These are phyloP conservation scores for Volucella inanis DNA, from an alignment of 2,888 invertebrate genomes.

Conservation along the genomic window DNA sequence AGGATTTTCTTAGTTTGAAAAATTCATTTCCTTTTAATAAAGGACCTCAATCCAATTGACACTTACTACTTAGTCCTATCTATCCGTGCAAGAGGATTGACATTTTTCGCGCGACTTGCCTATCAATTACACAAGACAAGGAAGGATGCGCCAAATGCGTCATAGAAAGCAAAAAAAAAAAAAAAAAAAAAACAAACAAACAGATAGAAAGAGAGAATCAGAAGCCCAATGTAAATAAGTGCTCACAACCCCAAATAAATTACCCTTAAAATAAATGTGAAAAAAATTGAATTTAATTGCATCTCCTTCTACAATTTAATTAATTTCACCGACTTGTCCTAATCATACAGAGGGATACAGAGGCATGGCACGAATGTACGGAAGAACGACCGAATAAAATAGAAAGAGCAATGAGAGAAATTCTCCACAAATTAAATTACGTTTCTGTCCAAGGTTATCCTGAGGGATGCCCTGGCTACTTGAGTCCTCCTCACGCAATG, in stretches of 20 bases:
- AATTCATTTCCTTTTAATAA: constrained; percentile 53
- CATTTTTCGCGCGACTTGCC: constrained; percentile 20
- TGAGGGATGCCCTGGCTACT: constrained; percentile 52
- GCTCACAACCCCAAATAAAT: constrained; percentile 60
- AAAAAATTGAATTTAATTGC: constrained; percentile 73
- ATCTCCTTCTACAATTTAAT: constrained; percentile 70
- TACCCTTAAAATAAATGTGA: constrained; percentile 30
- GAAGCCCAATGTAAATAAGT: not conserved
- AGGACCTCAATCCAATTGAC: constrained; percentile 71
- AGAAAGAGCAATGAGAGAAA: constrained; percentile 45
- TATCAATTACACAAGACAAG: constrained; percentile 69
- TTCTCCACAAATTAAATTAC: constrained; percentile 71
- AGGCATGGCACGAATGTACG: too few relatives aligned
- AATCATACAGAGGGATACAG: constrained; percentile 38
- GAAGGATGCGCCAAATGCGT: constrained; percentile 53
- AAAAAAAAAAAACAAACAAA: not conserved
- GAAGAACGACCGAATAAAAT: not conserved
- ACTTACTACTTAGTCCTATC: constrained; percentile 58
- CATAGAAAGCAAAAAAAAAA: not conserved
- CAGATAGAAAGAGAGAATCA: not conserved
- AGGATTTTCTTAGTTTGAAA: constrained; percentile 47
- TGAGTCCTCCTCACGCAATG: constrained; percentile 59
- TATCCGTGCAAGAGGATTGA: constrained; percentile 24
- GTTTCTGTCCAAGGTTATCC: constrained; percentile 61
- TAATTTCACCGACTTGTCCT: constrained; percentile 68